Base-by-base conservation (phyloP, 2,888 invertebrate species). In the Vesta saturnalis region DNA sequence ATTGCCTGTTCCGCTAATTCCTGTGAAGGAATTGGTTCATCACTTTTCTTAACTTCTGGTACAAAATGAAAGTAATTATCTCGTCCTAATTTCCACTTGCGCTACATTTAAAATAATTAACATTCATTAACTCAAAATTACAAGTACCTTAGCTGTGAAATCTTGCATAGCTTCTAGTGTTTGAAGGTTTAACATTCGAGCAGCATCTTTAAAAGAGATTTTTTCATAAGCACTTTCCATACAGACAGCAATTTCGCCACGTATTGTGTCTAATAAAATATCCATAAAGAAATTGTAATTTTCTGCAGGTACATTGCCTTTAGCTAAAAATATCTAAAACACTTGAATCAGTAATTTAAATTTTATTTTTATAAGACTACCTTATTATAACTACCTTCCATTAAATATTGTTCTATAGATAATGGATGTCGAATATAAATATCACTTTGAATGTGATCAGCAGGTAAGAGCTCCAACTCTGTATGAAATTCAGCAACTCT, bases 361-460 rank as follows among this genome's bases (percentile, higher is more conserved):
- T 49, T 14, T 14, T 14, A 19, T n/a, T 8, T 2, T 4, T 2
- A 4, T 19, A 54, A 22, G 6, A n/a, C 70, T 80, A 93, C 92
- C 86, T 99, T 99, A 83, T 99, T 99, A 82, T 99, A 99, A 75
- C 97, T 96, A 56, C 99, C 99, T 83, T 99, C 99, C 98, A 99
- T 99, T 62, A 99, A 88, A 83, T 97, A 98, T 83, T 99, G 99
- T 80, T 99, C 99, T 79, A 99, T 88, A 6, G 96, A 95, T 10
- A 99, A 88, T 0, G 99, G 97, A 80, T 98, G 97, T 71, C 92
- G 90, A 66, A 99, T 96, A 83, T 96, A 99, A 15, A 95, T 92
- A 82, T 99, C 97, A 59, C 91, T 92, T 82, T 96, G 93, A 75
- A 99, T 94, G 61, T 94, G 94, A 81, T 96, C 94, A 2, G 94